These are phyloP conservation scores for Astyanax mexicanus DNA, from an alignment of 2,797 vertebrate genomes.

Conservation along the genomic window DNA sequence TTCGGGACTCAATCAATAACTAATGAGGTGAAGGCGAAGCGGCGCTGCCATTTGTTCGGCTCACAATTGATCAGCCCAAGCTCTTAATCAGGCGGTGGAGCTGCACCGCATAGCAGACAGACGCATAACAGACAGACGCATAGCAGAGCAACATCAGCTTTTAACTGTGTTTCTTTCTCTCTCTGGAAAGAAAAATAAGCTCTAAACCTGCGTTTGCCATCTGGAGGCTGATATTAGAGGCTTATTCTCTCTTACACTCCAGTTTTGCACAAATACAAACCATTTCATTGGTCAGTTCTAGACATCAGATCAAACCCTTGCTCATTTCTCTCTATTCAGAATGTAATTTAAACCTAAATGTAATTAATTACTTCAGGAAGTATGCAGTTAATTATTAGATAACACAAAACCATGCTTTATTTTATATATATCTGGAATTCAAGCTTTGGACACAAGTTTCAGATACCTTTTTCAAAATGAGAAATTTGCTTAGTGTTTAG, in stretches of 20 bases:
- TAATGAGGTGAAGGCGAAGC: conserved; percentile 47
- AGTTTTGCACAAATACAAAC: too few species aligned
- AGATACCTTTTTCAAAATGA: too few species aligned
- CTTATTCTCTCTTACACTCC: neutral
- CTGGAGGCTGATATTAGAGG: neutral
- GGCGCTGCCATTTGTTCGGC: conserved; percentile 36
- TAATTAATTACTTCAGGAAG: too few species aligned
- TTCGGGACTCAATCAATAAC: conserved; percentile 52
- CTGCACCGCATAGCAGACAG: conserved; percentile 23
- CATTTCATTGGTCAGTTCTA: too few species aligned
- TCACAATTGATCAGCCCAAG: conserved; percentile 40
- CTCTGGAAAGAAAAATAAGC: neutral
- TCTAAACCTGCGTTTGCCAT: neutral
- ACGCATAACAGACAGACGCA: neutral
- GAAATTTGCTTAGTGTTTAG: too few species aligned
- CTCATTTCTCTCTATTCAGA: too few species aligned
- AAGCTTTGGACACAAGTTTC: too few species aligned
- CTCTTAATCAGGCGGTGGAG: conserved; percentile 14
- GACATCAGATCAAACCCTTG: too few species aligned
- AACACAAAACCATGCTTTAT: too few species aligned
- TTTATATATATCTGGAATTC: too few species aligned
- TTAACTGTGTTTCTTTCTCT: neutral
- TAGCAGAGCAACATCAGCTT: neutral
- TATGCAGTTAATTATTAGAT: too few species aligned
- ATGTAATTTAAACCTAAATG: too few species aligned